Evolutionary conservation across 2,888 invertebrate species (phyloP).

Genomic region (Imbricaverruca yamaguchii): DNA sequence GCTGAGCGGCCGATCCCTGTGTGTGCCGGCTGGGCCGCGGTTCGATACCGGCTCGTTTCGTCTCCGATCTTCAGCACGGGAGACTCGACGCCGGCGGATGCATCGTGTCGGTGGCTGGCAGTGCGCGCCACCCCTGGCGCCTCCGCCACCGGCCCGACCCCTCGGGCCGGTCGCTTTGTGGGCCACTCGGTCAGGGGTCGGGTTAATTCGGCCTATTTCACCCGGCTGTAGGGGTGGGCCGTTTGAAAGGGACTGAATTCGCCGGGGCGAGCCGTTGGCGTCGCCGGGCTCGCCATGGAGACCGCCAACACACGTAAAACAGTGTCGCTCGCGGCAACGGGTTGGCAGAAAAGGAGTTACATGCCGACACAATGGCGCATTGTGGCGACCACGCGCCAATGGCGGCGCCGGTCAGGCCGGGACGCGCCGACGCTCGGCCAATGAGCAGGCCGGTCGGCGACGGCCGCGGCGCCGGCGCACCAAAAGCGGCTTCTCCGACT

Average conservation of each 20-base stretch:
- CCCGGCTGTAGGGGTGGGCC: conserved; percentile 6
- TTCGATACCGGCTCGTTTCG: too few species aligned
- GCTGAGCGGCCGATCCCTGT: too few species aligned
- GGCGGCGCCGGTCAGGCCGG: background rate
- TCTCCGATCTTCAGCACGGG: too few species aligned
- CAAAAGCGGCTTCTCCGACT: too few species aligned
- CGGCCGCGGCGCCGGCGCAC: background rate
- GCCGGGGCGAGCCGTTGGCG: background rate
- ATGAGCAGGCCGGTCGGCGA: background rate
- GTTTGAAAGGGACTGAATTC: background rate
- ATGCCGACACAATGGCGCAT: background rate
- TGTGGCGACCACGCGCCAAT: conserved; percentile 1
- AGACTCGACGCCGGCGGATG: too few species aligned
- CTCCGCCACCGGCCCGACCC: background rate
- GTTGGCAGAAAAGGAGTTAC: background rate
- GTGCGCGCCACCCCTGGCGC: background rate
- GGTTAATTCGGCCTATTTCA: conserved; percentile 21
- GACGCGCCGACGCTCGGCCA: background rate
- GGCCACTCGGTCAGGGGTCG: conserved; percentile 18
- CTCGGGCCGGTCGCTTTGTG: background rate
- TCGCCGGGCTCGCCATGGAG: background rate
- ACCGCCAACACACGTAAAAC: background rate
- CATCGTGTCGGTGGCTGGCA: background rate
- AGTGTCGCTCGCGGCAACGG: background rate
- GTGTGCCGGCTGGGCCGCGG: too few species aligned